These are phyloP conservation scores for Lates japonicus DNA, from an alignment of 2,797 vertebrate genomes.

Conservation along the genomic window DNA sequence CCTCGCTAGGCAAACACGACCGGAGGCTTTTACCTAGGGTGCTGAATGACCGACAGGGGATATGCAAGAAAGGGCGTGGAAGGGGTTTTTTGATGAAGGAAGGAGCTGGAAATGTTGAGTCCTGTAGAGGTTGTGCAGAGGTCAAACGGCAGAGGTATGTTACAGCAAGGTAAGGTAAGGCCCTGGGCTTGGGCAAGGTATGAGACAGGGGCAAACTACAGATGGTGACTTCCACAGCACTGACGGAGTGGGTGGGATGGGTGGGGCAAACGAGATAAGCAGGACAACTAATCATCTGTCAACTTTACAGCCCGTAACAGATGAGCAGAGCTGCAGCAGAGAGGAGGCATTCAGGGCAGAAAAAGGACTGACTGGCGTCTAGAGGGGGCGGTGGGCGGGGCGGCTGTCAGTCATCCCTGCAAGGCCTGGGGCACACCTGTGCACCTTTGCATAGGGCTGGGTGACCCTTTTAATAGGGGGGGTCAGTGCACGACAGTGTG, in stretches of 20 bases:
- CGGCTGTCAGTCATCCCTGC: conserved; percentile 70
- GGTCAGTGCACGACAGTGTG: conserved; percentile 34
- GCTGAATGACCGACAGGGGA: conserved; percentile 47
- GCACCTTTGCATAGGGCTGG: conserved; percentile 56
- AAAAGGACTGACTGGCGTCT: conserved; percentile 61
- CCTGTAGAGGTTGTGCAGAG: conserved; percentile 40
- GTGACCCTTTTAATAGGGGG: conserved; percentile 45
- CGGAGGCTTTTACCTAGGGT: conserved; percentile 53
- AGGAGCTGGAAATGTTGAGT: conserved; percentile 29
- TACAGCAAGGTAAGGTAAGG: conserved; percentile 16
- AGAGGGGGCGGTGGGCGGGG: conserved; percentile 62
- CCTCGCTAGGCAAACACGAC: conserved; percentile 56
- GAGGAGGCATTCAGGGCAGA: conserved; percentile 44
- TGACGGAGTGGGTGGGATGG: conserved; percentile 35
- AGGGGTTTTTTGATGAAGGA: conserved; percentile 21
- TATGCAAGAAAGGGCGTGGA: background rate
- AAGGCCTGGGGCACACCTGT: conserved; percentile 74
- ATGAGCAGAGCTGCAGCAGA: conserved; percentile 64
- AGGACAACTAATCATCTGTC: conserved; percentile 65
- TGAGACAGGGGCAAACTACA: conserved; percentile 5
- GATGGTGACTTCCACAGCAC: conserved; percentile 38
- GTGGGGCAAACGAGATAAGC: conserved; percentile 60
- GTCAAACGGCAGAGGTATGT: conserved; percentile 36
- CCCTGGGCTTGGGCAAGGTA: conserved; percentile 34
- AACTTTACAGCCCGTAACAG: conserved; percentile 74